phyloP scores from a whole-genome alignment of 1,140 invertebrate species.

The Calephelis nemesis region DNA sequence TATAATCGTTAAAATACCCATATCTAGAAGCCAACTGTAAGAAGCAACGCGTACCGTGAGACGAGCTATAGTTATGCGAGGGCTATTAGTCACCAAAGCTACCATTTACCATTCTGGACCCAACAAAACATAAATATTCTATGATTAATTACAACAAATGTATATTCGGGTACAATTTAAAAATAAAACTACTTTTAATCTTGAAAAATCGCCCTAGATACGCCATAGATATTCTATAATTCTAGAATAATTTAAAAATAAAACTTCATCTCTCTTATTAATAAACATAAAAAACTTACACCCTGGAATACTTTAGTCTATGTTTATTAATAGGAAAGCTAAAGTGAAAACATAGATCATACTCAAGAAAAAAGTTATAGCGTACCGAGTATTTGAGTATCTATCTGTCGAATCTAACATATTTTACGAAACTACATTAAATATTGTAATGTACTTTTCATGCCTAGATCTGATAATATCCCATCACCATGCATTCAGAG shows the following conservation, averaged over 20 bases:
- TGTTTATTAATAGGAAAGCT: too few species aligned
- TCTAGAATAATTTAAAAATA: too few species aligned
- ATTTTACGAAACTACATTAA: not conserved
- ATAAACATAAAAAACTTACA: too few species aligned
- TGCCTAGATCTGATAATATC: not conserved
- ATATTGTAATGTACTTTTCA: not conserved
- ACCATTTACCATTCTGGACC: conserved; percentile 6
- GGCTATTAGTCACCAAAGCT: conserved; percentile 16
- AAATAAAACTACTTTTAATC: too few species aligned
- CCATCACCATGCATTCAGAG: conserved; percentile 1
- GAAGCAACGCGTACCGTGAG: not conserved
- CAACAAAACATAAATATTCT: conserved; percentile 7
- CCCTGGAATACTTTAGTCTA: not conserved
- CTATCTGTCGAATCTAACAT: not conserved
- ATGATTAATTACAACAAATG: not conserved
- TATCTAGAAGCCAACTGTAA: not conserved
- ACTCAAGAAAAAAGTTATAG: too few species aligned
- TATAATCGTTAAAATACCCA: too few species aligned
- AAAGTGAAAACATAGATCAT: too few species aligned
- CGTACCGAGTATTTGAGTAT: too few species aligned
- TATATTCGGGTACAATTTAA: too few species aligned
- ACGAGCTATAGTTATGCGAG: conserved; percentile 3
- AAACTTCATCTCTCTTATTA: too few species aligned
- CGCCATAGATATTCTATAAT: too few species aligned
- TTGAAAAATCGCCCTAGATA: too few species aligned